Evolutionary conservation across 2,113 vertebrate species (phyloP).

Genomic region (Brachyistius frenatus): DNA sequence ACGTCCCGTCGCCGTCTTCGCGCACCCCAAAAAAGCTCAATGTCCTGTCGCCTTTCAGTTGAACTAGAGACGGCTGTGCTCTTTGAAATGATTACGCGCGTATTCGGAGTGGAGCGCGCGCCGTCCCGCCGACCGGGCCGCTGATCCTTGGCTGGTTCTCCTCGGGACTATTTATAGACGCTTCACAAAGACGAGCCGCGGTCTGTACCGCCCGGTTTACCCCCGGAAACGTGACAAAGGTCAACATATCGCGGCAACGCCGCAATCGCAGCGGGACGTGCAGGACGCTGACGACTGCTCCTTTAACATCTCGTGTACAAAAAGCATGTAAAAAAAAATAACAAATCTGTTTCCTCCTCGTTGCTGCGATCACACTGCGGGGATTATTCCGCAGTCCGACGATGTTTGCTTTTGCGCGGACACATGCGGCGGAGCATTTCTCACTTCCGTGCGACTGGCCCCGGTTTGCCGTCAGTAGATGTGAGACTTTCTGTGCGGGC

Average conservation of each 20-base stretch:
- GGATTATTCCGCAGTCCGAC: not conserved
- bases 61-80: not conserved
- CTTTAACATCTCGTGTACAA: not conserved
- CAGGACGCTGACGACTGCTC: slow-evolving; percentile 1
- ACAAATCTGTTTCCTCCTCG: not conserved
- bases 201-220: slow-evolving; percentile 42
- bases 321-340: not conserved
- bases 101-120: slow-evolving; percentile 4
- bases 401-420: slow-evolving; percentile 3
- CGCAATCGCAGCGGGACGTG: not conserved
- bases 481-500: slow-evolving; percentile 22
- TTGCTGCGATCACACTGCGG: slow-evolving; percentile 4
- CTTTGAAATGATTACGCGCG: not conserved
- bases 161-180: slow-evolving; percentile 55
- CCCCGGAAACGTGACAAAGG: slow-evolving; percentile 41
- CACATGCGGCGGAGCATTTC: slow-evolving; percentile 30
- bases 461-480: slow-evolving; percentile 27
- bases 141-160: slow-evolving; percentile 37
- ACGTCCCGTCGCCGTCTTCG: too few species aligned
- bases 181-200: slow-evolving; percentile 24
- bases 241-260: slow-evolving; percentile 10
- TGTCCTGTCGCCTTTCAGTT: too few species aligned
- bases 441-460: not conserved
- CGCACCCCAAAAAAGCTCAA: not conserved
- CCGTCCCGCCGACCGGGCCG: slow-evolving; percentile 20